Percentiles rank a stretch among this genome's conserved stretches.
Evolutionary conservation across 2,888 invertebrate species (phyloP).

Genomic region (Julus scandinavius): DNA sequence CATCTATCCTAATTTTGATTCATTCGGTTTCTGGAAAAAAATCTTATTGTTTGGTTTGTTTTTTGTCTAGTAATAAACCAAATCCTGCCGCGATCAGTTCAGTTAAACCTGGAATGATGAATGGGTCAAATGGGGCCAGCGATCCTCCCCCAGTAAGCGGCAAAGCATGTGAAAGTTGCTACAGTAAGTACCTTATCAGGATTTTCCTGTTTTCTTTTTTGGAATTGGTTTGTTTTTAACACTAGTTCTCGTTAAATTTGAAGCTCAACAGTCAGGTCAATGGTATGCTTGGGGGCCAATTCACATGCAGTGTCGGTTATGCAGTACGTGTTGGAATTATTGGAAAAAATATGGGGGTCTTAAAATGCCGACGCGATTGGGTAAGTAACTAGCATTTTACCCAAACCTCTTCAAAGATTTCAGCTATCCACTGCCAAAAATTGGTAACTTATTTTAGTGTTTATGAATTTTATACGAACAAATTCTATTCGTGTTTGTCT

Average conservation of each 20-base stretch:
- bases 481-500: background rate
- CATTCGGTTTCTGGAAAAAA: background rate
- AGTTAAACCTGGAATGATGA: constrained; percentile 77
- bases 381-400: constrained; percentile 45
- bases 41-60: constrained; percentile 43
- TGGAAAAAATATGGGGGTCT: constrained; percentile 99
- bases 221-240: background rate
- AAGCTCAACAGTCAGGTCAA: constrained; percentile 80
- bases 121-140: constrained; percentile 74
- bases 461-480: background rate
- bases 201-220: background rate
- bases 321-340: constrained; percentile 94
- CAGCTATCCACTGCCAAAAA: background rate
- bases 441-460: background rate
- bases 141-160: constrained; percentile 68
- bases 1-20: background rate
- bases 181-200: constrained; percentile 68
- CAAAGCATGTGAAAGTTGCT: constrained; percentile 87
- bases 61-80: constrained; percentile 83
- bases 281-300: constrained; percentile 98
- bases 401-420: background rate
- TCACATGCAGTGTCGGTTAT: constrained; percentile 91
- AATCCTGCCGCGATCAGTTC: constrained; percentile 82
- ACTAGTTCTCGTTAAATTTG: constrained; percentile 59
- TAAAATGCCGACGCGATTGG: constrained; percentile 74